Base-by-base conservation (phyloP, 2,797 vertebrate genomes). In the Intellagama lesueurii region DNA sequence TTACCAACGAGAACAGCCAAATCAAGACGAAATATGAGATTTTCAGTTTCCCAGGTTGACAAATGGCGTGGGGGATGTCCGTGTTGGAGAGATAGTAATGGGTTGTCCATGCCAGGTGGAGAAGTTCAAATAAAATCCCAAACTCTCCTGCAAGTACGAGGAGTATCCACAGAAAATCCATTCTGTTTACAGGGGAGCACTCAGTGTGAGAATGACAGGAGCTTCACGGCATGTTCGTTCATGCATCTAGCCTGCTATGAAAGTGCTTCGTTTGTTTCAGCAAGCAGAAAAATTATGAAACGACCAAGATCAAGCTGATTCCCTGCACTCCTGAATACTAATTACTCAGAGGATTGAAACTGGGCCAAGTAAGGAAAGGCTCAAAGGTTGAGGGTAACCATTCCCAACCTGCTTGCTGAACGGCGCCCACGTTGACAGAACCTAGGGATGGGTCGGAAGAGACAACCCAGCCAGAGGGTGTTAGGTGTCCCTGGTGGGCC, bases 51-150 rank as follows among this genome's bases (percentile, higher is more conserved):
- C 3, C 7, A 1, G 81, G 81, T 69, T 49, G 40, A 1, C 66
- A 70, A 0, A 83, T 22, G 66, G 7, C 66, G 16, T 83, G 81
- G 5, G 81, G 81, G 40, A 83, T 4, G 8, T 83, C 40, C 4
- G 28, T 0, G 11, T 44, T 22, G 40, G 40, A 47, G 2, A 83
- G 44, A 2, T 44, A 83, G 40, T 70, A 70, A 1, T 47, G 40
- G 14, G 26, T n/a, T 7, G 28, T 35, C 40, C 66, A 83, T 3
- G 66, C 66, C 81, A 83, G 40, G 7, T 30, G 7, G 66, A 83
- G 28, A 28, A 83, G 66, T 0, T 0, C 7, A 11, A n/a, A 68
- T 1, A 83, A 1, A 22, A 44, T 5, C 28, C 26, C 4, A 4
- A 83, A 14, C 9, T 83, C 81, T 0, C 16, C 16, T 1, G 9